phyloP scores from a whole-genome alignment of 1,140 invertebrate genomes.

The Lordiphosa collinella region DNA sequence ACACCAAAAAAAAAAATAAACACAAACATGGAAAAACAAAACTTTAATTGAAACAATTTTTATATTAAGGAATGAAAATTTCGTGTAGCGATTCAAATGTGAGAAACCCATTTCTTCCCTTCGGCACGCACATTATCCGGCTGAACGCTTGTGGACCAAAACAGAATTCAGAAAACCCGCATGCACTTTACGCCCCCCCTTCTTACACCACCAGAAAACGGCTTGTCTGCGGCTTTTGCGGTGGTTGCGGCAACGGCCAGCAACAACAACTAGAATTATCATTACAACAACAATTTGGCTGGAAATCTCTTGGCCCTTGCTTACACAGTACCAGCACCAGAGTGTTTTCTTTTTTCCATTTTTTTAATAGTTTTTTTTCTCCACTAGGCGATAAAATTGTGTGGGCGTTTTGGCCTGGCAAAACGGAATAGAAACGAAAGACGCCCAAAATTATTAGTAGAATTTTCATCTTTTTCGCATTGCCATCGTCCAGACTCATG shows the following conservation, averaged over 20 bases:
- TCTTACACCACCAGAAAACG: constrained; percentile 6
- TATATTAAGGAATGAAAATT: too few relatives aligned
- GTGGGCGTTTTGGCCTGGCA: constrained; percentile 36
- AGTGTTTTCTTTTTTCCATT: constrained; percentile 22
- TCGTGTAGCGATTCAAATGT: too few relatives aligned
- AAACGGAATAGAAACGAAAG: constrained; percentile 19
- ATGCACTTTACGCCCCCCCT: constrained; percentile 19
- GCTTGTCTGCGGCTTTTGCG: constrained; percentile 55
- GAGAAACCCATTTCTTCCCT: too few relatives aligned
- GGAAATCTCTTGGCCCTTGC: constrained; percentile 29
- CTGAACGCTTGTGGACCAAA: constrained; percentile 59
- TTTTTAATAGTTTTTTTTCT: constrained; percentile 40
- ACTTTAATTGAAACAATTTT: too few relatives aligned
- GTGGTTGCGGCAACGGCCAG: constrained; percentile 25
- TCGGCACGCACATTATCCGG: constrained; percentile 44
- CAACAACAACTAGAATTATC: constrained; percentile 38
- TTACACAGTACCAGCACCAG: not conserved
- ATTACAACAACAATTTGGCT: constrained; percentile 27
- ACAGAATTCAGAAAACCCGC: constrained; percentile 62
- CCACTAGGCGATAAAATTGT: constrained; percentile 49
- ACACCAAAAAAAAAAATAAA: too few relatives aligned
- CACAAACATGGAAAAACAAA: too few relatives aligned
- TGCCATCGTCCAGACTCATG: constrained; percentile 38
- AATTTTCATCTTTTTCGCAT: constrained; percentile 58
- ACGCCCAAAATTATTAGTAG: constrained; percentile 45